Evolutionary conservation across 2,113 vertebrate genomes (phyloP).

Genomic region (Carollia perspicillata): DNA sequence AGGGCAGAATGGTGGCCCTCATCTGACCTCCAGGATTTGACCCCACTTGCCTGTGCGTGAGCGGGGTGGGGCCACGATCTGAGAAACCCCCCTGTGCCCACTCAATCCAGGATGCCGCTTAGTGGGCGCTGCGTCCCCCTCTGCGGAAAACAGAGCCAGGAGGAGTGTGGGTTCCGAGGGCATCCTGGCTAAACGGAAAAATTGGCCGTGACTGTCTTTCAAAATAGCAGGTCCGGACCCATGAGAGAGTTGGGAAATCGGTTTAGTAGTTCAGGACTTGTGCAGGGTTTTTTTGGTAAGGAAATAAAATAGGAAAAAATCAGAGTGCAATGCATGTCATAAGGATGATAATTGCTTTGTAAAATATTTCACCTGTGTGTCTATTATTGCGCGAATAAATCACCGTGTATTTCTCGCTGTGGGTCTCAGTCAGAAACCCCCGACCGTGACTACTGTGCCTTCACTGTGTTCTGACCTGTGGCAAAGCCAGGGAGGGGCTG

Average conservation of each 20-base stretch:
- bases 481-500: not conserved
- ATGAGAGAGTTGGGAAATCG: slow-evolving; percentile 25
- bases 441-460: not conserved
- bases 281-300: not conserved
- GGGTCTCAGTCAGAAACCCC: not conserved
- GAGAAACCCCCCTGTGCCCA: no score
- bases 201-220: not conserved
- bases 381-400: not conserved
- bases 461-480: not conserved
- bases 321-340: not conserved
- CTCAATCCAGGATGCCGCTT: not conserved
- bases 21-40: not conserved
- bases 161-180: not conserved
- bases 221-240: slow-evolving; percentile 5
- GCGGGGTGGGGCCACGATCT: no score
- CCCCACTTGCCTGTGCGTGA: not conserved
- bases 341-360: not conserved
- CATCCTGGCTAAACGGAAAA: not conserved
- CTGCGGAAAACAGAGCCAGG: not conserved
- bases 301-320: not conserved
- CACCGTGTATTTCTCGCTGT: not conserved
- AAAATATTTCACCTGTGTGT: not conserved
- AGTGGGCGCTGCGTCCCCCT: not conserved
- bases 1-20: not conserved
- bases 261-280: not conserved